Percentiles rank a stretch among this genome's conserved stretches.
phyloP scores from a whole-genome alignment of 2,113 vertebrate genomes.

The Orthonyx spaldingii region DNA sequence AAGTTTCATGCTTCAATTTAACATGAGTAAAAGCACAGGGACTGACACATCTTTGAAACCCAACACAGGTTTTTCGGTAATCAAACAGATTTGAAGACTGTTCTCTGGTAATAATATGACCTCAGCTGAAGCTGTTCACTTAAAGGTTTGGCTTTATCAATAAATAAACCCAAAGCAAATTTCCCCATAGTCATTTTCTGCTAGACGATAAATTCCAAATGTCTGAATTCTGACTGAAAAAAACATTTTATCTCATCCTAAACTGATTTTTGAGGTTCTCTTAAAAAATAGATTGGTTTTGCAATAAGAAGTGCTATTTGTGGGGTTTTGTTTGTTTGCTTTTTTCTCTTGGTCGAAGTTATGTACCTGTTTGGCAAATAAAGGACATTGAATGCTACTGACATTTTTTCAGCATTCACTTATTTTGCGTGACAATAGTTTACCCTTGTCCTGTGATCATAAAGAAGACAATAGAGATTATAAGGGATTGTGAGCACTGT shows the following conservation, averaged over 20 bases:
- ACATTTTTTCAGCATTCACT: not conserved
- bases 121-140: not conserved
- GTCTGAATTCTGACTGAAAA: not conserved
- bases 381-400: not conserved
- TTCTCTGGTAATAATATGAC: not conserved
- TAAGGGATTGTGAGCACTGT: not conserved
- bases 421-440: not conserved
- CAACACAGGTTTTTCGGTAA: not conserved
- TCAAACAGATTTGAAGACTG: not conserved
- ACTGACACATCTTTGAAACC: not conserved
- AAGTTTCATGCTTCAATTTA: not conserved
- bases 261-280: not conserved
- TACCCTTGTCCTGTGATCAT: not conserved
- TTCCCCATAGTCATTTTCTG: not conserved
- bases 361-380: not conserved
- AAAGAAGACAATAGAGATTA: not conserved
- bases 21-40: accelerated
- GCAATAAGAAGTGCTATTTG: not conserved
- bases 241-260: not conserved
- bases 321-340: not conserved
- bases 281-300: not conserved
- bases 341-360: not conserved
- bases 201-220: not conserved
- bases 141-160: not conserved
- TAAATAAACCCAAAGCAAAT: not conserved